Conservation (phyloP, 2,113 vertebrate species). For the Hypocryptadius cinnamomeus region DNA sequence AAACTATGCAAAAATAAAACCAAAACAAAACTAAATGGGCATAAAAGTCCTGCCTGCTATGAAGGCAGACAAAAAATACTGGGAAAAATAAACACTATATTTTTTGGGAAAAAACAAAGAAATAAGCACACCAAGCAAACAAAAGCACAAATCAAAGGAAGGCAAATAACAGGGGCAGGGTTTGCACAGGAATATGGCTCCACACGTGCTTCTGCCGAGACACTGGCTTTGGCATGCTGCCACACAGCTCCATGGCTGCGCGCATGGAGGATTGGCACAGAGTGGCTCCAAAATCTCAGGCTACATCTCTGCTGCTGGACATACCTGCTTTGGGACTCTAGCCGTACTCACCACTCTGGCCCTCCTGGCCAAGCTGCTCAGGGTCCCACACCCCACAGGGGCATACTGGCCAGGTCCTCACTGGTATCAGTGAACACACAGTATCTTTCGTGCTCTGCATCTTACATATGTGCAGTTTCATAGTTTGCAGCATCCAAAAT, state of each 20-base stretch:
- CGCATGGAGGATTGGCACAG: fast-evolving
- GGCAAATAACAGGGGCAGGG: neutral
- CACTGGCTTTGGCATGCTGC: neutral
- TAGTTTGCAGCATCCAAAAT: neutral
- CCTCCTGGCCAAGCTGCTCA: neutral
- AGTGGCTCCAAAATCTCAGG: neutral
- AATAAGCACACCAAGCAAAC: neutral
- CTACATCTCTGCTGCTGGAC: neutral
- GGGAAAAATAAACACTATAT: neutral
- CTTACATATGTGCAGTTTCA: neutral
- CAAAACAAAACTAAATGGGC: neutral
- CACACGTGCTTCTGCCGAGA: neutral
- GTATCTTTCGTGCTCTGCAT: fast-evolving
- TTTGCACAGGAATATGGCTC: neutral
- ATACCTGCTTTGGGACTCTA: neutral
- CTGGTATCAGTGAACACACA: fast-evolving
- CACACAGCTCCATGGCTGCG: neutral
- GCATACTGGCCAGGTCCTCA: fast-evolving
- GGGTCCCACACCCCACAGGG: neutral
- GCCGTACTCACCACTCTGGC: fast-evolving
- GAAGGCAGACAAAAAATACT: neutral
- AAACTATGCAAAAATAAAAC: neutral
- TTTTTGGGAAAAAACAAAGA: neutral
- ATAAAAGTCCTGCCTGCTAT: neutral
- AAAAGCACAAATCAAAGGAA: neutral